Evolutionary conservation across 2,113 vertebrate species (phyloP).

Genomic region (Tautogolabrus adspersus): DNA sequence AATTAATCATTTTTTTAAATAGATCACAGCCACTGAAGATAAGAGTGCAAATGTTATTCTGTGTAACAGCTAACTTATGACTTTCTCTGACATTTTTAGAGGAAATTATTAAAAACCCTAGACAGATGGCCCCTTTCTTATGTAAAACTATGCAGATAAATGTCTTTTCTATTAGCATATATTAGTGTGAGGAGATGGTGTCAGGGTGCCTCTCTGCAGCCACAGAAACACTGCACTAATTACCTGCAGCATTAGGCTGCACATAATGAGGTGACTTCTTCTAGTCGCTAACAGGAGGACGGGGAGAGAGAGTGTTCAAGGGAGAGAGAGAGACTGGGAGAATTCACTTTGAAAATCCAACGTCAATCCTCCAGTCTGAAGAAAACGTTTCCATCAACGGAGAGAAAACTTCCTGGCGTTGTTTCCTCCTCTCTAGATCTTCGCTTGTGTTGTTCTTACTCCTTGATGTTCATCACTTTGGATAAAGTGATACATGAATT

Average conservation of each 20-base stretch:
- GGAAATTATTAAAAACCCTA: constrained; percentile 65
- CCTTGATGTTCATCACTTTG: too few species aligned
- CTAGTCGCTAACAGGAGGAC: not conserved
- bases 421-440: too few species aligned
- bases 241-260: constrained; percentile 56
- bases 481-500: too few species aligned
- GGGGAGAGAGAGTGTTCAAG: not conserved
- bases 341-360: not conserved
- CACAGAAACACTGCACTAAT: constrained; percentile 58
- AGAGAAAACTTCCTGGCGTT: too few species aligned
- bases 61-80: constrained; percentile 68
- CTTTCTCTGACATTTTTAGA: constrained; percentile 64
- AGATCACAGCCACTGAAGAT: constrained; percentile 53
- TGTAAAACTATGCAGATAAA: constrained; percentile 79
- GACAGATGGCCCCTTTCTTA: constrained; percentile 78
- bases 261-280: constrained; percentile 45
- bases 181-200: constrained; percentile 58
- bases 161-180: constrained; percentile 76
- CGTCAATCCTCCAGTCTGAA: not conserved
- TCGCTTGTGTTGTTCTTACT: too few species aligned
- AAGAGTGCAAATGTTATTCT: constrained; percentile 68
- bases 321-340: not conserved
- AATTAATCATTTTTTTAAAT: constrained; percentile 57
- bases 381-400: not conserved
- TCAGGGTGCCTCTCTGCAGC: constrained; percentile 50